phyloP scores from a whole-genome alignment of 2,113 vertebrate genomes.

The Oncorhynchus gorbuscha region DNA sequence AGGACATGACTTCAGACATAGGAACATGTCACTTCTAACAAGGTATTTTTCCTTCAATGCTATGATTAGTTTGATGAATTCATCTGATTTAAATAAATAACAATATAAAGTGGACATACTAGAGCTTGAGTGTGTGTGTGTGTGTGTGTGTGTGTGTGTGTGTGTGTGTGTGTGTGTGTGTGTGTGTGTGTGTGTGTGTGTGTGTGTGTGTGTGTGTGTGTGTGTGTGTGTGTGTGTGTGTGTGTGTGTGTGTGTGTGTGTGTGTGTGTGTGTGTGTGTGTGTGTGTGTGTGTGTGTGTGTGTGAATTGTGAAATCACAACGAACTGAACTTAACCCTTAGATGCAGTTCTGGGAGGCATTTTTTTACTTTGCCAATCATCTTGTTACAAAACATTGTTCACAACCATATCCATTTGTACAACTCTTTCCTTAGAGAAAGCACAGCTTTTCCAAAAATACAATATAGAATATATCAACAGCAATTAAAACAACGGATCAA shows the following conservation, averaged over 20 bases:
- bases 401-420: neutral
- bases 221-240: no score
- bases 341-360: neutral
- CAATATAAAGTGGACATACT: constrained; percentile 65
- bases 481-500: neutral
- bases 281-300: neutral
- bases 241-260: no score
- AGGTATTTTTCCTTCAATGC: constrained; percentile 9
- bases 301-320: neutral
- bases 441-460: neutral
- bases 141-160: no score
- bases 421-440: neutral
- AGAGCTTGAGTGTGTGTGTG: neutral
- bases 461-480: neutral
- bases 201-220: no score
- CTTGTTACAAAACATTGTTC: neutral
- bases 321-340: neutral
- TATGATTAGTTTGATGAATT: constrained; percentile 22
- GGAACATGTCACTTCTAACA: constrained; percentile 23
- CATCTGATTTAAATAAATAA: constrained; percentile 45
- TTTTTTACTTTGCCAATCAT: neutral
- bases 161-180: no score
- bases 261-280: no score
- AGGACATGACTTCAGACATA: constrained; percentile 17
- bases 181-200: no score